Percentiles rank a stretch among this genome's conserved stretches.
phyloP scores from a whole-genome alignment of 2,113 vertebrate genomes.

The Sceloporus tristichus region DNA sequence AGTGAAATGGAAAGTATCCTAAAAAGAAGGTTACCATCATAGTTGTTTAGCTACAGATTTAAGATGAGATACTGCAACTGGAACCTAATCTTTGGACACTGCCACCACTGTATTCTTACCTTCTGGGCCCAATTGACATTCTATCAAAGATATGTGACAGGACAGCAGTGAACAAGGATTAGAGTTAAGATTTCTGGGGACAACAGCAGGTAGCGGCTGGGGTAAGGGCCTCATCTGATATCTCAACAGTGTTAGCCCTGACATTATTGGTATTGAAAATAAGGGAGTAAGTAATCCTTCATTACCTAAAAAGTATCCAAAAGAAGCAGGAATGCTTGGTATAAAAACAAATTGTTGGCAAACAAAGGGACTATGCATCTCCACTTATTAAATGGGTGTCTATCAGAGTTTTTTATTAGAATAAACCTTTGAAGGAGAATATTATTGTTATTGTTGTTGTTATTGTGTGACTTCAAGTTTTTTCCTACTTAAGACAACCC shows the following conservation, averaged over 20 bases:
- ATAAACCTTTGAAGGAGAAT: not conserved
- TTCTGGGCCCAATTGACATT: not conserved
- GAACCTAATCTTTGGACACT: not conserved
- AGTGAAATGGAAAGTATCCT: not conserved
- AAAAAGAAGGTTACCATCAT: not conserved
- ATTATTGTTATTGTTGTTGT: too few relatives aligned
- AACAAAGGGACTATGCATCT: not conserved
- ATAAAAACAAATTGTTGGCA: not conserved
- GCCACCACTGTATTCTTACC: not conserved
- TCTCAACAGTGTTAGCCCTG: not conserved
- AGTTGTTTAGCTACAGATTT: not conserved
- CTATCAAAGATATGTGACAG: not conserved
- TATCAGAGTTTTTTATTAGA: not conserved
- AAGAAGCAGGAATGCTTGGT: not conserved
- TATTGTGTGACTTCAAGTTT: too few relatives aligned
- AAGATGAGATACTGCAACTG: not conserved
- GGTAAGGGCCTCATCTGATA: not conserved
- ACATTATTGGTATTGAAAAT: not conserved
- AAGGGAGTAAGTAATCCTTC: not conserved
- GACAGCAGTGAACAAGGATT: not conserved
- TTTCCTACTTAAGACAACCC: too few relatives aligned
- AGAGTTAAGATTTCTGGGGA: not conserved
- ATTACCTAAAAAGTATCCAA: not conserved
- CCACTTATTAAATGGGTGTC: not conserved
- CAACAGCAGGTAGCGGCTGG: not conserved